Evolutionary conservation across 2,113 vertebrate genomes (phyloP), one percentile per base, ranked within the genome.

Genomic region (Indri indri): DNA sequence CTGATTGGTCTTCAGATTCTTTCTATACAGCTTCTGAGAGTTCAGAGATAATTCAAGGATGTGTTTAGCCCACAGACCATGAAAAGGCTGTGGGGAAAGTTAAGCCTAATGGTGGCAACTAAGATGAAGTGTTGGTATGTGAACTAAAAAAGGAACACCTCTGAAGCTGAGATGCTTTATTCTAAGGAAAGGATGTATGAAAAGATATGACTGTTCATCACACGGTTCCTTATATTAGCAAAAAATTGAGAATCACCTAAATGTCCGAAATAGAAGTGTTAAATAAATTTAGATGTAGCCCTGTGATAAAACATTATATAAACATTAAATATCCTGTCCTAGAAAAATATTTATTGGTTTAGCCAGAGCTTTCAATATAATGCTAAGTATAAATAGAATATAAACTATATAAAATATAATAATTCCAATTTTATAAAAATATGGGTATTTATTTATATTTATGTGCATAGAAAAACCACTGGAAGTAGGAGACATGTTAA

Each of bases 11-110:
- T 25, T 57, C 74, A 85, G 47, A 82, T 95, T 73, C 45, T 90
- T 91, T 73, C 66, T 68, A 34, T 22, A 16, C 34, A 82, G 13
- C 42, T 91, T 76, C 63, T 79, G 57, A 17, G 45, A 54, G 17
- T 61, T 95, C 65, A 54, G 32, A 94, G 89, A 86, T 63, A 82
- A 86, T 82, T 90, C 42, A 87, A 93, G 32, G 54, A 96, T 18
- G 4, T 65, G 11, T 40, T 89, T 34, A 37, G 14, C 77, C 59
- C 68, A 90, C 34, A 81, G 63, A 54, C 18, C 6, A 42, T 74
- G 9, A 76, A 68, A 94, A 76, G 34, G 10, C 27, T 42, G 8
- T 22, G 30, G 63, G n/a, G 25, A 52, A 92, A 94, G 82, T 40
- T 71, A 77, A 82, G 65, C 4, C 22, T 57, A 65, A 50, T 9